Base-by-base conservation (phyloP, 2,113 vertebrate genomes). In the Hemichromis elongatus region DNA sequence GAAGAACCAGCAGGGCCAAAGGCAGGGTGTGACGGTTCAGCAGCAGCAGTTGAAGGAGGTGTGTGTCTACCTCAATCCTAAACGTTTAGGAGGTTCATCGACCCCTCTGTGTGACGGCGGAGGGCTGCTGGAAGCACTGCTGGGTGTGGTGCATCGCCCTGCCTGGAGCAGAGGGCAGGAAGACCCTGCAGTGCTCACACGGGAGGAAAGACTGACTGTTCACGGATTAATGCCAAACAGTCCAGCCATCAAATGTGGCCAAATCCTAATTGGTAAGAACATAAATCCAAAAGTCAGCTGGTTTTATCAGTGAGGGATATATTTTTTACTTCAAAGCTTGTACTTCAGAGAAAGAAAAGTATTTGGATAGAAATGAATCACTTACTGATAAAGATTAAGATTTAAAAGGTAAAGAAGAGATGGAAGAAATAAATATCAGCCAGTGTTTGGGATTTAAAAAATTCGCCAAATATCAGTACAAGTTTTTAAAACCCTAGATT, bases 61-160 rank as follows among this genome's bases (percentile, higher is more conserved):
- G 4, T 97, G 82, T 16, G 92, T 99, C 50, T 97, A 98, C 84
- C 93, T 99, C 73, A 99, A 99, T 92, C 98, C 98, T n/a, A 97
- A 97, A 90, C 97, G 96, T 21, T 92, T 97, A 3, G 88, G 77
- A 7, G 85, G 88, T 56, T 66, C 88, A 35, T 95, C 92, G 5
- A 88, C 94, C 3, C 95, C 88, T 21, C 47, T 90, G 4, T 81
- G 91, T n/a, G 95, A 96, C 52, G 95, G 96, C 3, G 94, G 95
- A 6, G 97, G 90, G 42, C 95, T 99, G 78, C 91, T 99, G 87
- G 97, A 99, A 89, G 95, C 96, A 3, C 96, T 99, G 79, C 92
- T 99, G 83, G 99, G 99, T 2, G 96, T 99, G 88, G 89, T 99
- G 47, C 97, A 98, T 83, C 97, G 96, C 8, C 95, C 96, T 26